These are phyloP conservation scores for Cantharis flavilabris DNA, from an alignment of 2,888 invertebrate genomes.

Conservation along the genomic window DNA sequence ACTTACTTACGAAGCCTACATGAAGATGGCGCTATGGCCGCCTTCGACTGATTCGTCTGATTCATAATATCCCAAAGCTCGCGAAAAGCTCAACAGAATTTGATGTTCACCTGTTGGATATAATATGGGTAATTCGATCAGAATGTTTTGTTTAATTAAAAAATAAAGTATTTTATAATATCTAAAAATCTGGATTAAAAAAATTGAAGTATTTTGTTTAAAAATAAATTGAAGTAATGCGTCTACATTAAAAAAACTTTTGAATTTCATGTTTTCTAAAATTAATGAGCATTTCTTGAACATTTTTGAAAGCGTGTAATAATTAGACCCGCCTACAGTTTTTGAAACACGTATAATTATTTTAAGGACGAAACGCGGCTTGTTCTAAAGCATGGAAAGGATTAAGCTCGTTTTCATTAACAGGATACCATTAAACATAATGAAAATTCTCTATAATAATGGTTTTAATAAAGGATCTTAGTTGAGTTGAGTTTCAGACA, in stretches of 20 bases:
- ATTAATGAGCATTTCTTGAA: not conserved
- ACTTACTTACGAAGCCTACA: no score
- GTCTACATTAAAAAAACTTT: not conserved
- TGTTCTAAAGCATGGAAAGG: conserved; percentile 12
- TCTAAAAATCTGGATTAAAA: not conserved
- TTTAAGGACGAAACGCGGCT: conserved; percentile 10
- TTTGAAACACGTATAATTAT: conserved; percentile 3
- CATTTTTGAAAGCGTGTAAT: not conserved
- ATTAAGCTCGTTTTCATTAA: conserved; percentile 26
- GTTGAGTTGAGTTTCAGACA: not conserved
- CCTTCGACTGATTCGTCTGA: no score
- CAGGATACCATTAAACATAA: conserved; percentile 26
- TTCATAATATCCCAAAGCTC: no score
- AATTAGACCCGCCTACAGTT: not conserved
- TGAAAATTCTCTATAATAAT: conserved; percentile 26
- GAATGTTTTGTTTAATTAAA: no score
- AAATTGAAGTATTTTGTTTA: not conserved
- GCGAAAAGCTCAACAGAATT: no score
- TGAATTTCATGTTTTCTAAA: not conserved
- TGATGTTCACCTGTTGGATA: no score
- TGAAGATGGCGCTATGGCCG: no score
- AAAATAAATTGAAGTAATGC: not conserved
- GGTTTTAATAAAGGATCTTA: conserved; percentile 19
- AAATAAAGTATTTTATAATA: no score
- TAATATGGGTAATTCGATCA: no score